These are phyloP conservation scores for Atethmia centrago DNA, from an alignment of 2,888 invertebrate genomes.

Conservation along the genomic window DNA sequence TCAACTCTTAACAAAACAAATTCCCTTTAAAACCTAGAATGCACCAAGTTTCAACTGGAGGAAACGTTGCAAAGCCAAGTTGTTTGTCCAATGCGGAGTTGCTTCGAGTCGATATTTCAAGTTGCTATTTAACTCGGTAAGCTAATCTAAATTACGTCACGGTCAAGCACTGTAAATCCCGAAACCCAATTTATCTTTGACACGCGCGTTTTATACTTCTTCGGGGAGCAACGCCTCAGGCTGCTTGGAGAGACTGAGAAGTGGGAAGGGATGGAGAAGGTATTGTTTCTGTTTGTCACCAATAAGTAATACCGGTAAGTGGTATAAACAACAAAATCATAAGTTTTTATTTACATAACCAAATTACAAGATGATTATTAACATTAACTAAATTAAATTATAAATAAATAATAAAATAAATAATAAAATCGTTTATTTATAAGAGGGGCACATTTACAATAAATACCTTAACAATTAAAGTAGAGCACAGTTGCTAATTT, in stretches of 20 bases:
- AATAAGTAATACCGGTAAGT: background rate
- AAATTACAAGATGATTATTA: too few relatives aligned
- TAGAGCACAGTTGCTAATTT: too few relatives aligned
- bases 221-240: conserved; percentile 65
- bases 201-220: conserved; percentile 73
- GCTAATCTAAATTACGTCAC: conserved; percentile 78
- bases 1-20: conserved; percentile 55
- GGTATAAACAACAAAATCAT: too few relatives aligned
- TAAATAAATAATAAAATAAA: too few relatives aligned
- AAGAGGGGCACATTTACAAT: too few relatives aligned
- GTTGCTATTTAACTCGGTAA: conserved; percentile 66
- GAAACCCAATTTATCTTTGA: conserved; percentile 81
- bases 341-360: too few relatives aligned
- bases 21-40: conserved; percentile 43
- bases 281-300: background rate
- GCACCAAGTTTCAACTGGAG: conserved; percentile 50
- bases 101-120: conserved; percentile 63
- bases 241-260: conserved; percentile 38
- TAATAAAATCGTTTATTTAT: too few relatives aligned
- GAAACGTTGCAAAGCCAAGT: conserved; percentile 49
- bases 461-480: too few relatives aligned
- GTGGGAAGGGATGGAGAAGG: conserved; percentile 49
- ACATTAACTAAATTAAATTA: too few relatives aligned
- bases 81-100: conserved; percentile 64
- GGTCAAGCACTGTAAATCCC: conserved; percentile 77